Percentiles rank a stretch among this genome's conserved stretches.
Evolutionary conservation across 2,888 invertebrate species (phyloP).

Genomic region (Myopa testacea): DNA sequence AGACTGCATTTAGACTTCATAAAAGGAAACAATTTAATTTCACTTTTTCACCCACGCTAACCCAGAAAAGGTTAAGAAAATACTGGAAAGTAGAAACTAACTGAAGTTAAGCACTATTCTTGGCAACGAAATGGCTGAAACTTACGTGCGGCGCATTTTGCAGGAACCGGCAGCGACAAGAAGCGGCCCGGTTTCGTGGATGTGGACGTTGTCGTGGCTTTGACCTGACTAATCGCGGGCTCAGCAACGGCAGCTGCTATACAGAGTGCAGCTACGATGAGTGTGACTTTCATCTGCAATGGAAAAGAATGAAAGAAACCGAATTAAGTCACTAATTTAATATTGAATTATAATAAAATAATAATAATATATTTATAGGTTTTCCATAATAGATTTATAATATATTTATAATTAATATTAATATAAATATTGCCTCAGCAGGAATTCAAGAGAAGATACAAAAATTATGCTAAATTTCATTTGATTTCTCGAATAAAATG

Average conservation of each 20-base stretch:
- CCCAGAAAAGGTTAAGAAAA: not conserved
- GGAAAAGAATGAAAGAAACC: not conserved
- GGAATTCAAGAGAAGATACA: no score
- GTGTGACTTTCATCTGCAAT: constrained; percentile 79
- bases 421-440: no score
- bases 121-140: constrained; percentile 56
- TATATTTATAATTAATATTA: no score
- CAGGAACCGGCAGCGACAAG: constrained; percentile 82
- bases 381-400: no score
- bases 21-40: not conserved
- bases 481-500: no score
- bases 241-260: constrained; percentile 73
- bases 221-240: constrained; percentile 71
- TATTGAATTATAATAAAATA: not conserved
- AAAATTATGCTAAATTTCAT: no score
- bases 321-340: no score
- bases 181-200: constrained; percentile 84
- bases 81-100: not conserved
- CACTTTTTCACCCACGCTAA: not conserved
- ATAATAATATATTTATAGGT: not conserved
- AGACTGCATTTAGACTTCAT: not conserved
- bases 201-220: constrained; percentile 73
- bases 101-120: not conserved
- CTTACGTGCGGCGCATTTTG: constrained; percentile 89
- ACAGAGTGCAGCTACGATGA: constrained; percentile 72